Conservation (phyloP, 2,888 invertebrate species). For the Sympetrum striolatum region DNA sequence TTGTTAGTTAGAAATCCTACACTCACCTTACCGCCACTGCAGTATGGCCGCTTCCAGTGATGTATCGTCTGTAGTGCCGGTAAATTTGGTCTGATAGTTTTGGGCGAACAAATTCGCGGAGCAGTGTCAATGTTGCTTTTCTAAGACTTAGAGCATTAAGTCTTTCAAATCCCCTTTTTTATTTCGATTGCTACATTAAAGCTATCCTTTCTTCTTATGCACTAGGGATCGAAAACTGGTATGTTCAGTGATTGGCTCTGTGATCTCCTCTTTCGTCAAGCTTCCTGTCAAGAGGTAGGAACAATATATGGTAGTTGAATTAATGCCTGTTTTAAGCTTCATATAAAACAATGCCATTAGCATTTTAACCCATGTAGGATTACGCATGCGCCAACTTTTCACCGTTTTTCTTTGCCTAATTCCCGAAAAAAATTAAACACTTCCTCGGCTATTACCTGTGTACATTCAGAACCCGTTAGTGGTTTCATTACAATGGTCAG, state of each 20-base stretch:
- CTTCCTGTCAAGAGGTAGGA: constrained; percentile 80
- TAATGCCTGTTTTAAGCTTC: constrained; percentile 18
- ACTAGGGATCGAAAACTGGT: constrained; percentile 61
- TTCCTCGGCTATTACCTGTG: constrained; percentile 6
- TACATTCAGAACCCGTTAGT: background rate
- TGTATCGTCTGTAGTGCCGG: constrained; percentile 39
- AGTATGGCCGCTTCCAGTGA: constrained; percentile 46
- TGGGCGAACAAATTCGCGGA: constrained; percentile 12
- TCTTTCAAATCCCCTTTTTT: constrained; percentile 18
- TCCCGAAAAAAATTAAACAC: constrained; percentile 9
- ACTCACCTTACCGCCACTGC: constrained; percentile 43
- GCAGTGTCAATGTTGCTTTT: constrained; percentile 1
- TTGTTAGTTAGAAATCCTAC: constrained; percentile 40
- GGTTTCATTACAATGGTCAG: background rate
- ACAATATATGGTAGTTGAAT: constrained; percentile 61
- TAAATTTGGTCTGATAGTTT: constrained; percentile 41
- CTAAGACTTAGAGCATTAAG: constrained; percentile 18
- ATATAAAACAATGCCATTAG: constrained; percentile 22
- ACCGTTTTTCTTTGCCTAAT: constrained; percentile 32
- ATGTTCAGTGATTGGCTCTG: constrained; percentile 70
- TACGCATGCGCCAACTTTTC: constrained; percentile 32
- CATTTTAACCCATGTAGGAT: constrained; percentile 34
- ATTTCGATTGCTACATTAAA: constrained; percentile 22
- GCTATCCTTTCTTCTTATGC: constrained; percentile 26
- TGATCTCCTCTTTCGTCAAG: constrained; percentile 68